Conservation (phyloP, 2,888 invertebrate genomes). For the Nymphalis polychloros region DNA sequence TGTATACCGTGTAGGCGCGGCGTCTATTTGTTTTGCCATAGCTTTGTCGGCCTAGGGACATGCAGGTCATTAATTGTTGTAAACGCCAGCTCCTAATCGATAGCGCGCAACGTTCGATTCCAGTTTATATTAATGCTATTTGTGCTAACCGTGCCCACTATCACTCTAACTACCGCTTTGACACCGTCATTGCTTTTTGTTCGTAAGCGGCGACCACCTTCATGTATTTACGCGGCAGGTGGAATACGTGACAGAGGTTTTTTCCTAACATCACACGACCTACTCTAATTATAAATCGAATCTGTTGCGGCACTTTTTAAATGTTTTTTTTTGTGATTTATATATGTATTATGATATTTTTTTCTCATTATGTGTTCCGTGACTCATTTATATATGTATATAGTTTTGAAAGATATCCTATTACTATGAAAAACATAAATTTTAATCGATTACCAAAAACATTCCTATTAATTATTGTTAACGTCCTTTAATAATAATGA, state of each 20-base stretch:
- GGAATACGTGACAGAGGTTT: conserved; percentile 1
- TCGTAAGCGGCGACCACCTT: conserved; percentile 25
- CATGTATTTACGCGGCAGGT: conserved; percentile 20
- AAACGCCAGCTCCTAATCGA: conserved; percentile 80
- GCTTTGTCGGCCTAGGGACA: conserved; percentile 80
- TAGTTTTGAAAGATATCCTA: too few species aligned
- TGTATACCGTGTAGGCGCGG: conserved; percentile 70
- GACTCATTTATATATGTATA: too few species aligned
- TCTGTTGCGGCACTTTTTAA: too few species aligned
- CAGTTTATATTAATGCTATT: conserved; percentile 82
- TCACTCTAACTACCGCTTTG: conserved; percentile 44
- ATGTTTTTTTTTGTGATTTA: too few species aligned
- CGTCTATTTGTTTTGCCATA: conserved; percentile 81
- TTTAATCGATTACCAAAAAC: too few species aligned
- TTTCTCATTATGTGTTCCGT: too few species aligned
- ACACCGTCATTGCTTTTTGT: conserved; percentile 40
- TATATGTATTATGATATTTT: too few species aligned
- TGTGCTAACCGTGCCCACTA: conserved; percentile 61
- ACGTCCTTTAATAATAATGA: too few species aligned
- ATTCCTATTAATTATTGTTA: too few species aligned
- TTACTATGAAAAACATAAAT: too few species aligned
- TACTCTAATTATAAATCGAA: too few species aligned
- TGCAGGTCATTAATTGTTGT: conserved; percentile 82
- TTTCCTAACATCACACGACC: not conserved
- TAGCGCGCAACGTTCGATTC: conserved; percentile 79